Percentiles rank a stretch among this genome's conserved stretches.
These are phyloP conservation scores for Myiozetetes cayanensis DNA, from an alignment of 2,113 vertebrate species.

Conservation along the genomic window DNA sequence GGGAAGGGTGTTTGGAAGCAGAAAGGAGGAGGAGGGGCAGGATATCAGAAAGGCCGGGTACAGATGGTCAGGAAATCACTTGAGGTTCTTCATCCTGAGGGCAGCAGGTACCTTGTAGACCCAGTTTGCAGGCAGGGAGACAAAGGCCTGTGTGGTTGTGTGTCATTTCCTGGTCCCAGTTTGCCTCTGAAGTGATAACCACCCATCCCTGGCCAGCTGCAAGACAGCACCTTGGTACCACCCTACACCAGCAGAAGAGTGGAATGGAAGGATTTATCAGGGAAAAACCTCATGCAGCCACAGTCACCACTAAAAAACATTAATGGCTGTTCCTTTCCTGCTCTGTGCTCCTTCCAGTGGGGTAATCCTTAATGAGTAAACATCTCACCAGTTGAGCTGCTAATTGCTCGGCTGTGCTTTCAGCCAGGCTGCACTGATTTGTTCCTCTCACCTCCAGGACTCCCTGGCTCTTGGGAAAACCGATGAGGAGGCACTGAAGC, in stretches of 20 bases:
- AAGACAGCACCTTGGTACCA: neutral
- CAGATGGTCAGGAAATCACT: neutral
- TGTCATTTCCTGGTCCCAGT: neutral
- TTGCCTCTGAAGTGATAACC: neutral
- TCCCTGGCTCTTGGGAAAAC: conserved; percentile 92
- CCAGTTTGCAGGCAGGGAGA: neutral
- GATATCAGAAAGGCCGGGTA: neutral
- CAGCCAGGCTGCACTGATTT: neutral
- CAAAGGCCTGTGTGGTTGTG: neutral
- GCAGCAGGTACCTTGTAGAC: neutral
- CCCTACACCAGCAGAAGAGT: neutral
- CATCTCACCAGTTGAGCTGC: neutral
- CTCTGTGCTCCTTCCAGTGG: neutral
- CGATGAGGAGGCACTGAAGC: conserved; percentile 94
- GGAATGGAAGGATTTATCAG: neutral
- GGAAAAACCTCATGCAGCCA: neutral
- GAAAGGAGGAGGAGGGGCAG: neutral
- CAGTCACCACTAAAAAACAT: neutral
- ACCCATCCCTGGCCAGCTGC: neutral
- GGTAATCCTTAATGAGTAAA: neutral
- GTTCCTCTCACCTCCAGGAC: conserved; percentile 77
- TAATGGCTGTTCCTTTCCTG: neutral
- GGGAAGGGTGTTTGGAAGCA: neutral
- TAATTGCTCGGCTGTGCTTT: neutral
- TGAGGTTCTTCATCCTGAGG: neutral